Percentiles rank a stretch among this genome's conserved stretches.
Conservation (phyloP, 2,113 vertebrate genomes). For the Phalacrocorax carbo region DNA sequence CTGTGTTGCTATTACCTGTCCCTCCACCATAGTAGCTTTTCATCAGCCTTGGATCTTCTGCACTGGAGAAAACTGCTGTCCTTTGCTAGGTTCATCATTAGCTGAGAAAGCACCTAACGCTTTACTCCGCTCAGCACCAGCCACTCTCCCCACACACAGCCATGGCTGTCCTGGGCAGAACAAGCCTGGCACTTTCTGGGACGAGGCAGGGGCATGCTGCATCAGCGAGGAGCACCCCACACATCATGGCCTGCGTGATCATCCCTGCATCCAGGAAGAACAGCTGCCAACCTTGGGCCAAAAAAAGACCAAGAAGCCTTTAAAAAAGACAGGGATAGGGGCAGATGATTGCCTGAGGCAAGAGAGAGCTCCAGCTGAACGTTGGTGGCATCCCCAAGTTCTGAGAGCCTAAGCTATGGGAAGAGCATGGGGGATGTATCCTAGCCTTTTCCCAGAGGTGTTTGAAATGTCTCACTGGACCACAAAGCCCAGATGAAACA, state of each 20-base stretch:
- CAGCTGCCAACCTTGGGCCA: not conserved
- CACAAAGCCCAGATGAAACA: not conserved
- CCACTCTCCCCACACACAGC: accelerated
- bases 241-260: not conserved
- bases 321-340: not conserved
- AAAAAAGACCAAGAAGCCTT: not conserved
- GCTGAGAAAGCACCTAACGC: not conserved
- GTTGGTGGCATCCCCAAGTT: not conserved
- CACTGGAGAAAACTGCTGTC: not conserved
- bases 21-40: not conserved
- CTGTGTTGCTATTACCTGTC: not conserved
- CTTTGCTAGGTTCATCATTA: not conserved
- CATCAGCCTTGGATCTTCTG: not conserved
- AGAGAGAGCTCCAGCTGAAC: not conserved
- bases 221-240: not conserved
- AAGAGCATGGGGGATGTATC: not conserved
- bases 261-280: not conserved
- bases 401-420: not conserved
- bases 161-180: accelerated
- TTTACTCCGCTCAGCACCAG: not conserved
- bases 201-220: not conserved
- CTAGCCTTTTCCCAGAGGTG: not conserved
- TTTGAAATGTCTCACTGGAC: not conserved
- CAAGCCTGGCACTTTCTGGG: not conserved
- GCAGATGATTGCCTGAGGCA: not conserved